phyloP scores from a whole-genome alignment of 2,113 vertebrate species.

The Bufo bufo region DNA sequence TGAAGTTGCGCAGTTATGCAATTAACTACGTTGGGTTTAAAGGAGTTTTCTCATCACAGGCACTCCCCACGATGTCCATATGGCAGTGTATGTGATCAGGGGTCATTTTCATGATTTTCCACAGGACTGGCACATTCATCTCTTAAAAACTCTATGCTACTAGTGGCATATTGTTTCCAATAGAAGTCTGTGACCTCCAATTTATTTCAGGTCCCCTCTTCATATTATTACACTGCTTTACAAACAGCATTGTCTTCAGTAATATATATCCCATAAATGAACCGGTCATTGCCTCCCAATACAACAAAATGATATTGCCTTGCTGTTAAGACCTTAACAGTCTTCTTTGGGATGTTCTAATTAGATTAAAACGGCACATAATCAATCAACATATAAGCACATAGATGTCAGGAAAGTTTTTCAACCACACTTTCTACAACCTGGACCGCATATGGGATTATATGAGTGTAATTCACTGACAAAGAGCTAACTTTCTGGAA shows the following conservation, averaged over 20 bases:
- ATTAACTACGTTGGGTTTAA: neutral
- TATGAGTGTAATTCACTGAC: neutral
- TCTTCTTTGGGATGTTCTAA: neutral
- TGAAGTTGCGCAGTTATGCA: neutral
- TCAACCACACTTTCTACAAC: neutral
- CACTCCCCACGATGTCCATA: no score
- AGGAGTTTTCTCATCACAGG: no score
- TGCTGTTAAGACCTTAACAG: neutral
- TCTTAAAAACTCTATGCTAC: no score
- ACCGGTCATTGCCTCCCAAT: neutral
- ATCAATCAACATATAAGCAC: neutral
- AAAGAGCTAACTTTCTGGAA: neutral
- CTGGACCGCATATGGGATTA: neutral
- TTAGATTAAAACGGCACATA: neutral
- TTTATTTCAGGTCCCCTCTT: neutral
- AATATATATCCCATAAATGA: neutral
- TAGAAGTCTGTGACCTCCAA: no score
- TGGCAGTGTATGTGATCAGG: no score
- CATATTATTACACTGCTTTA: no score
- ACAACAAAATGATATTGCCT: neutral
- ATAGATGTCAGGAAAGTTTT: neutral
- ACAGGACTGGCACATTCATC: no score
- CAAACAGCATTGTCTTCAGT: no score
- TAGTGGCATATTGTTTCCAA: no score
- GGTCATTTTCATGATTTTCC: no score